A percentile compares a stretch with the other conserved stretches of the same genome.
These are phyloP conservation scores for Glaucopsyche alexis DNA, from an alignment of 2,888 invertebrate species.

Conservation along the genomic window DNA sequence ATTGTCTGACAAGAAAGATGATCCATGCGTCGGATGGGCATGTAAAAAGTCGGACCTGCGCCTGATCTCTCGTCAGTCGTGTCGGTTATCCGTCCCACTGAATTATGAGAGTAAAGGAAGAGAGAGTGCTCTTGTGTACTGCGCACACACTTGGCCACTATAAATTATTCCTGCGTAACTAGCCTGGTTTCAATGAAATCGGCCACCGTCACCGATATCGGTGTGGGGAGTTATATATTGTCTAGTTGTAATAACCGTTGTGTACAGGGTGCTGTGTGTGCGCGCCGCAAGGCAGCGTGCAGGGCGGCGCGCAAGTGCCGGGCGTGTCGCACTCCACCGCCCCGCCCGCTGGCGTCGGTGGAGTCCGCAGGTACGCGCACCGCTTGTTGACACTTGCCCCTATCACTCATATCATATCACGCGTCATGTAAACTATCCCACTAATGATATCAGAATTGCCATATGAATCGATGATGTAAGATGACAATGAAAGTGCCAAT, in stretches of 20 bases:
- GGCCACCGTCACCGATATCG: too few species aligned
- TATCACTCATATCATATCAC: constrained; percentile 23
- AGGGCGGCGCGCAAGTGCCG: constrained; percentile 76
- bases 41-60: too few species aligned
- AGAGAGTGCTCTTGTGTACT: too few species aligned
- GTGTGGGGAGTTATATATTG: too few species aligned
- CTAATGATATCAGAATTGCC: not conserved
- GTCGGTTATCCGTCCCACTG: too few species aligned
- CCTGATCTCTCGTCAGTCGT: too few species aligned
- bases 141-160: too few species aligned
- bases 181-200: too few species aligned
- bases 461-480: not conserved
- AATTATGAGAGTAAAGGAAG: too few species aligned
- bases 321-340: constrained; percentile 75
- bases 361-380: constrained; percentile 74
- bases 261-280: constrained; percentile 77
- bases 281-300: constrained; percentile 81
- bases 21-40: too few species aligned
- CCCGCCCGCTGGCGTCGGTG: constrained; percentile 80
- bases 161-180: too few species aligned
- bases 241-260: not conserved
- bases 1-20: too few species aligned
- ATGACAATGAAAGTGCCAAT: not conserved
- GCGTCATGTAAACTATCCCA: not conserved
- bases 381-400: constrained; percentile 14